Evolutionary conservation across 1,140 invertebrate species (phyloP).

Genomic region (Drosophila kanapiae): DNA sequence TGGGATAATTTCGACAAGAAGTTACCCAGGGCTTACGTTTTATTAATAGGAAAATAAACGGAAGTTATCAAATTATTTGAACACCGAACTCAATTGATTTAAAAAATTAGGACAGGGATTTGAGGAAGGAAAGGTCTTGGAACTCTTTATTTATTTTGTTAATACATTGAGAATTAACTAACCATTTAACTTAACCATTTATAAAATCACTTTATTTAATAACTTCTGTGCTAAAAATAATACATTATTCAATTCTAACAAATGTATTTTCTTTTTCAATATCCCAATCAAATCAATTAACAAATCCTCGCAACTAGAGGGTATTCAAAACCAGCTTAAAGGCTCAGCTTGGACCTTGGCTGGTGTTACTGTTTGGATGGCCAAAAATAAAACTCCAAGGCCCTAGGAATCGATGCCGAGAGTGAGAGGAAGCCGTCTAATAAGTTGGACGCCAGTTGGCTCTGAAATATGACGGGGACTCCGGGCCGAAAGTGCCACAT

Average conservation of each 20-base stretch:
- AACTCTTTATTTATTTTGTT: too few relatives aligned
- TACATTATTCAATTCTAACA: background rate
- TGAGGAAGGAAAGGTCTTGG: too few relatives aligned
- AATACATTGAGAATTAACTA: background rate
- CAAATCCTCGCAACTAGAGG: background rate
- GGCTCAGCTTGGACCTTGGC: slow-evolving; percentile 2
- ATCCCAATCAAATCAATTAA: background rate
- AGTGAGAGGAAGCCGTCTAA: slow-evolving; percentile 52
- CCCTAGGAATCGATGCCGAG: slow-evolving; percentile 3
- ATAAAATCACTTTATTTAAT: background rate
- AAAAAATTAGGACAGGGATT: background rate
- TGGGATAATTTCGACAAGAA: background rate
- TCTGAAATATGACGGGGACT: slow-evolving; percentile 42
- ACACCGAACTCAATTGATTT: background rate
- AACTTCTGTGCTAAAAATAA: background rate
- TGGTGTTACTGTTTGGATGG: slow-evolving; percentile 17
- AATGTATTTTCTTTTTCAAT: background rate
- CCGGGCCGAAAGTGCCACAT: slow-evolving; percentile 41
- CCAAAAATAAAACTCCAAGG: slow-evolving; percentile 24
- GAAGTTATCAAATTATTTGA: background rate
- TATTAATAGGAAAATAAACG: background rate
- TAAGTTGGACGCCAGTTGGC: slow-evolving; percentile 62
- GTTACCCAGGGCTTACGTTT: background rate
- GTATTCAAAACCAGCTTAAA: slow-evolving; percentile 4
- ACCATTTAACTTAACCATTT: too few relatives aligned